Percentiles rank a stretch among this genome's conserved stretches.
Evolutionary conservation across 2,888 invertebrate species (phyloP).

Genomic region (Macrosiphum euphorbiae): DNA sequence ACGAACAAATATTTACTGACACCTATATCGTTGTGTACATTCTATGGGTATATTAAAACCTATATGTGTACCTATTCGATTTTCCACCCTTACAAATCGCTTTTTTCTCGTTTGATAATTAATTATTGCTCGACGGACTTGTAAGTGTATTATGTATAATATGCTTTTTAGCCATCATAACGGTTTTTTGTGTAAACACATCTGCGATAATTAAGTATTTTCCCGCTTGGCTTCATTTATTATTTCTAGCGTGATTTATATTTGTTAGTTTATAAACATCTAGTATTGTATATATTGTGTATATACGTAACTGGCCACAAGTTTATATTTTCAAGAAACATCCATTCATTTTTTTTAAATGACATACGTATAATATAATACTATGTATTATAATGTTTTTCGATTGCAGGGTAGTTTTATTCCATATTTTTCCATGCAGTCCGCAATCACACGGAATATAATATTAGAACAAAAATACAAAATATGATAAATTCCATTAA

Average conservation of each 20-base stretch:
- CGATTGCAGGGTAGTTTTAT: not conserved
- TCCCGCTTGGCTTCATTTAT: not conserved
- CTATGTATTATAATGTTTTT: not conserved
- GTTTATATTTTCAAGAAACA: not conserved
- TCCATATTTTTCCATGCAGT: not conserved
- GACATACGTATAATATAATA: too few species aligned
- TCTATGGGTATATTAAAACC: not conserved
- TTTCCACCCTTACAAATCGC: not conserved
- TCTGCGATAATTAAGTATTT: not conserved
- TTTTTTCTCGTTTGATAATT: not conserved
- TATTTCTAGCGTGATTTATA: not conserved
- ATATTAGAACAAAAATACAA: not conserved
- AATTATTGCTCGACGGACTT: not conserved
- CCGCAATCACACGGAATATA: not conserved
- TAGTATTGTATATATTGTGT: not conserved
- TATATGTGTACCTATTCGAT: not conserved
- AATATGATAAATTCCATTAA: not conserved
- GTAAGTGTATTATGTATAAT: not conserved
- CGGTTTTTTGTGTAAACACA: not conserved
- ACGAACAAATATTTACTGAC: not conserved
- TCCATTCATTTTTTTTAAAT: not conserved
- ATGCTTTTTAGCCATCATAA: not conserved
- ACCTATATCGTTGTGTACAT: not conserved
- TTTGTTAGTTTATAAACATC: not conserved
- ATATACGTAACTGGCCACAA: not conserved